Evolutionary conservation across 2,113 vertebrate species (phyloP).

Genomic region (Menura novaehollandiae): DNA sequence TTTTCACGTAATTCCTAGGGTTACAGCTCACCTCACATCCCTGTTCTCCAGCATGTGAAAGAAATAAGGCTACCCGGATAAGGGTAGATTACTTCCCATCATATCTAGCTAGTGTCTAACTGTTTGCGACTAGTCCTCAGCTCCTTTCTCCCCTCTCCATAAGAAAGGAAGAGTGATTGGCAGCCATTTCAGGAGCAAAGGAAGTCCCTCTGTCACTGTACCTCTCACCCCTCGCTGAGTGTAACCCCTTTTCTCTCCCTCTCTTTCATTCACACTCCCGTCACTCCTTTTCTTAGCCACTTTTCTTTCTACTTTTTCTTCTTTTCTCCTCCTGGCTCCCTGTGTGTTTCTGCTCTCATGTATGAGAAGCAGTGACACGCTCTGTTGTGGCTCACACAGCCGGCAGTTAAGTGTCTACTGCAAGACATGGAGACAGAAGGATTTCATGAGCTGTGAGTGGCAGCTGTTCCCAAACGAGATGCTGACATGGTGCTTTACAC

Average conservation of each 20-base stretch:
- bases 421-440: conserved; percentile 55
- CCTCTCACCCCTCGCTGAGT: background rate
- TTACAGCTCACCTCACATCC: background rate
- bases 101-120: background rate
- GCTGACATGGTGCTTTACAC: conserved; percentile 22
- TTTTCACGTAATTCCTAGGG: background rate
- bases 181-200: background rate
- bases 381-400: conserved; percentile 43
- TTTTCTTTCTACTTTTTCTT: background rate
- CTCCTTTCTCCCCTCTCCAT: background rate
- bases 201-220: background rate
- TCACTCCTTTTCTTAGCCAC: background rate
- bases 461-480: conserved; percentile 46
- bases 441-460: conserved; percentile 55
- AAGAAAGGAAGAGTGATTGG: background rate
- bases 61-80: background rate
- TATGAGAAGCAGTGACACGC: background rate
- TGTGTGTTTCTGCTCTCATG: background rate
- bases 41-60: background rate
- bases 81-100: background rate
- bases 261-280: background rate
- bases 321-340: background rate
- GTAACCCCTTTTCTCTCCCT: background rate
- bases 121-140: background rate
- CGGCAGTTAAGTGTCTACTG: conserved; percentile 40